phyloP scores from a whole-genome alignment of 2,888 invertebrate genomes.

The Unio pictorum region DNA sequence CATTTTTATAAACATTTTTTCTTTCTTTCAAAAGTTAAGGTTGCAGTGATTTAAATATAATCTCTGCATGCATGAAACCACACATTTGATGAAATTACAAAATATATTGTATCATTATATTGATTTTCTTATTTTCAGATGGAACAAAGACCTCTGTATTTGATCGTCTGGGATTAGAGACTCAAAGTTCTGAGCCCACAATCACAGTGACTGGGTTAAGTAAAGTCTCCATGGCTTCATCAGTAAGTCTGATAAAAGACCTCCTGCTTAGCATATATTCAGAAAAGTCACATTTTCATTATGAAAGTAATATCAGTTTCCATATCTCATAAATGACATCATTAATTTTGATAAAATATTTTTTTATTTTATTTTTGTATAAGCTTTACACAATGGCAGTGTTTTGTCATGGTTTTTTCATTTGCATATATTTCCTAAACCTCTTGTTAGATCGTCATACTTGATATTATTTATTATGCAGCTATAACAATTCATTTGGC shows the following conservation, averaged over 20 bases:
- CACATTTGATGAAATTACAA: neutral
- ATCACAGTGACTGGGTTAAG: conserved; percentile 48
- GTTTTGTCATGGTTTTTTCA: no score
- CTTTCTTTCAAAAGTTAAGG: neutral
- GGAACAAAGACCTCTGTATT: conserved; percentile 72
- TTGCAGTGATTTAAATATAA: neutral
- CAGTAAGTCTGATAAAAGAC: conserved; percentile 2
- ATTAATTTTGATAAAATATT: no score
- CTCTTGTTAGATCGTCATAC: no score
- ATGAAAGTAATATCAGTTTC: no score
- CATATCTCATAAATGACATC: no score
- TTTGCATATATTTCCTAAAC: no score
- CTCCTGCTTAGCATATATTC: neutral
- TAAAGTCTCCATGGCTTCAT: conserved; percentile 28
- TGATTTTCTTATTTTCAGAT: conserved; percentile 16
- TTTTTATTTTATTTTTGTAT: no score
- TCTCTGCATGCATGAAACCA: neutral
- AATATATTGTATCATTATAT: neutral
- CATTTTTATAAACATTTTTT: no score
- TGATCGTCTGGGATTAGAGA: conserved; percentile 74
- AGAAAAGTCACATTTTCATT: neutral
- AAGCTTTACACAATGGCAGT: no score
- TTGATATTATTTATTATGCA: no score
- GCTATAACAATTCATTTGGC: no score
- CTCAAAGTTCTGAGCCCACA: conserved; percentile 15